Percentiles rank a stretch among this genome's conserved stretches.
Conservation (phyloP, 2,888 invertebrate genomes). For the Sinohyriopsis cumingii region DNA sequence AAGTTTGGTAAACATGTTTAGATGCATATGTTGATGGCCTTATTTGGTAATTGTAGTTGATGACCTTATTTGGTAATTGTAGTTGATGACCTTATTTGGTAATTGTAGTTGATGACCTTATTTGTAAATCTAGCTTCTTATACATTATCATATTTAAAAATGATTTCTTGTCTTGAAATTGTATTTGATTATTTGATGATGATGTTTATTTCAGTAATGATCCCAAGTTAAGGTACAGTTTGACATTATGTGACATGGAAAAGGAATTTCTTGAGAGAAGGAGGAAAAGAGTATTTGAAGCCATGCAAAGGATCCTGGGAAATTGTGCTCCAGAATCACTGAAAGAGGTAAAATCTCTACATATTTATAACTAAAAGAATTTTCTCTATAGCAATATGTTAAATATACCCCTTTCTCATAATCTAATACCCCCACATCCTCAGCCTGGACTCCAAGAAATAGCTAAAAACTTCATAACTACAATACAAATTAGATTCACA, state of each 20-base stretch:
- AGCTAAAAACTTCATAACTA: not conserved
- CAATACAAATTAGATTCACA: no score
- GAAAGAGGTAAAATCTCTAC: slow-evolving; percentile 58
- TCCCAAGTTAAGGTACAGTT: slow-evolving; percentile 71
- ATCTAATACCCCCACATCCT: not conserved
- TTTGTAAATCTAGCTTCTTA: no score
- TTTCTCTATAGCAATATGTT: not conserved
- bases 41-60: no score
- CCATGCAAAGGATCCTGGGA: slow-evolving; percentile 66
- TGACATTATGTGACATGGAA: slow-evolving; percentile 71
- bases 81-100: no score
- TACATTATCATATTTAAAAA: no score
- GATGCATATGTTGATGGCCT: no score
- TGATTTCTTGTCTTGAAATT: not conserved
- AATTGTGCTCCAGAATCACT: slow-evolving; percentile 61
- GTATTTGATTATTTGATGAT: not conserved
- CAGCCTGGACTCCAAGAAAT: not conserved
- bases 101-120: no score
- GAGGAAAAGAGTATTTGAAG: slow-evolving; percentile 58
- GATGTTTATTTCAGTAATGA: slow-evolving; percentile 55
- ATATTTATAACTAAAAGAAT: not conserved
- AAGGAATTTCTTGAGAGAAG: slow-evolving; percentile 67
- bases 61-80: no score
- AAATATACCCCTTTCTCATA: not conserved
- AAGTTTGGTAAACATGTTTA: no score